Evolutionary conservation across 2,797 vertebrate genomes (phyloP), one percentile per base, ranked within the genome.

Genomic region (Protonibea diacanthus): DNA sequence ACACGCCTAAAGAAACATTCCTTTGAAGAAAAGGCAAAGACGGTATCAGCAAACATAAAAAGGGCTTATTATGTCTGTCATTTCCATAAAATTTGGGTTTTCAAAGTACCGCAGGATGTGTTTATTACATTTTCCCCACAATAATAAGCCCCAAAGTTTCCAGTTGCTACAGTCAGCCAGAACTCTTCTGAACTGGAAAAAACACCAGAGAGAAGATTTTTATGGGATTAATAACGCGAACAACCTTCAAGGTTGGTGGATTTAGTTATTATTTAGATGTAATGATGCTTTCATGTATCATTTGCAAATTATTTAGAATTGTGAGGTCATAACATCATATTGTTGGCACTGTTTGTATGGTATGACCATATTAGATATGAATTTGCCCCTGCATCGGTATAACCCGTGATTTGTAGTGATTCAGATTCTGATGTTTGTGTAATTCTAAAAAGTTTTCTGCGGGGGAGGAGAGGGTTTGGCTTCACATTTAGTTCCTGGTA

Each of bases 31-130:
- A 87, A 76, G 27, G 77, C 71, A 81, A 48, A 69, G 65, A 83
- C 51, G 11, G 11, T 67, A 85, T 86, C 73, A 79, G 69, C 58
- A 74, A 69, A 78, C 42, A 77, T 80, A 62, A 86, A 87, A 75
- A 53, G 15, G 44, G 47, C 47, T 84, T 79, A 80, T 85, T 81
- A 75, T 6, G 10, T 58, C 79, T 61, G 63, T 85, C 76, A 89
- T 90, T 90, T 88, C 62, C 69, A 80, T 86, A 66, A 82, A 87
- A 76, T 78, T 27, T 61, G 0, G 21, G 17, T 74, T 84, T 73
- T 78, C 5, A 40, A 74, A 73, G 51, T 57, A 71, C 78, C 25
- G 45, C 71, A 69, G 76, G 64, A 80, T 74, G 63, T 79, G 55
- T 79, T 89, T 76, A 84, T 85, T 80, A 67, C 15, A 76, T 72